Evolutionary conservation across 1,140 invertebrate genomes (phyloP), one percentile per base, ranked within the genome.

Genomic region (Aleiodes sp.): DNA sequence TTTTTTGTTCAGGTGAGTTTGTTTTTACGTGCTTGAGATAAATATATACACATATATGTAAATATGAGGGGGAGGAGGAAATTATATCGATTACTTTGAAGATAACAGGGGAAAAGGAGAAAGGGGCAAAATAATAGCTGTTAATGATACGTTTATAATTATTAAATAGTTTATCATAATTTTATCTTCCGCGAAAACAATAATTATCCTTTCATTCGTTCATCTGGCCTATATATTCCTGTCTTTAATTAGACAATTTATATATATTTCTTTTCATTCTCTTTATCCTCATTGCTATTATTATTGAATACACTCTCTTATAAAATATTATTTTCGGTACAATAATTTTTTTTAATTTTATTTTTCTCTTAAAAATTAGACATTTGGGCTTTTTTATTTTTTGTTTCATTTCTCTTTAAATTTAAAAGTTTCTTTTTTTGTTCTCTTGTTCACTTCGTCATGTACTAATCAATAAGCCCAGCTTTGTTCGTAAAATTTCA

Each of bases 311-410:
- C 68, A 74, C 52, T 66, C 68, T 72, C 70, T 74, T 74, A 74
- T 74, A 74, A 74, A 74, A 74, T 74, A 74, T 74, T 52, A 74
- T 72, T 70, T 74, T 68, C n/a, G n/a, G n/a, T n/a, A 74, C 72
- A 72, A 74, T 60, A 74, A 72, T 72, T 72, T 71, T 52, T 6
- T 35, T 6, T 16, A 52, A 24, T 69, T 59, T 70, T 67, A 61
- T 63, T 66, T 62, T 66, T 63, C 66, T 52, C 63, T 70, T 75
- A 77, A 70, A 79, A 77, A 56, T 29, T 75, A 77, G 71, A 79
- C 60, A 70, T 63, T 69, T 43, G 56, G 52, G 39, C 62, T 43
- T 60, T 62, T 39, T 35, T 65, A 31, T 65, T 63, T 28, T 64
- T n/a, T n/a, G n/a, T n/a, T n/a, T n/a, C n/a, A n/a, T 70, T 21